phyloP scores from a whole-genome alignment of 2,797 vertebrate species.

The Sternotherus odoratus region DNA sequence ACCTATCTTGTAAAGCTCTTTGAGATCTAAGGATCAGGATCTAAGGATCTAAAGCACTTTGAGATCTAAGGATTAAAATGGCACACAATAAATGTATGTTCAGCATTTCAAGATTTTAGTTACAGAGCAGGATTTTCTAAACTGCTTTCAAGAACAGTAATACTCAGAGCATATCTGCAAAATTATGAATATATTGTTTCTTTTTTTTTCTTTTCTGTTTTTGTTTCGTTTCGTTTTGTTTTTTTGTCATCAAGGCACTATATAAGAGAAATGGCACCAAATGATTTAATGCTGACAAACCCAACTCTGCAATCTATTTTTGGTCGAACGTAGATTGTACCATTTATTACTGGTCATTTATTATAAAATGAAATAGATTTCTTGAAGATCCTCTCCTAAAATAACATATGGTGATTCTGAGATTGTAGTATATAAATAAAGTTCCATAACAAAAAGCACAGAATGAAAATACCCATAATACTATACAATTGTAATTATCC shows the following conservation, averaged over 20 bases:
- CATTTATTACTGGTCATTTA: neutral
- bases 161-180: neutral
- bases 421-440: neutral
- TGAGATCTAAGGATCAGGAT: too few relatives aligned
- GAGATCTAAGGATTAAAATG: too few relatives aligned
- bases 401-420: neutral
- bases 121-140: neutral
- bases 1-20: neutral
- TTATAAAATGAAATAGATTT: neutral
- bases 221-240: too few relatives aligned
- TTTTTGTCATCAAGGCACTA: neutral
- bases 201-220: neutral
- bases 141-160: neutral
- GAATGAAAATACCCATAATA: neutral
- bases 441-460: neutral
- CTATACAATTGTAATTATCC: neutral
- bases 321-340: neutral
- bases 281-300: neutral
- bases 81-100: neutral
- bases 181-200: neutral
- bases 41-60: too few relatives aligned
- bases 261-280: neutral
- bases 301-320: neutral
- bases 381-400: neutral
- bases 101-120: neutral